Evolutionary conservation across 2,797 vertebrate genomes (phyloP), one percentile per base, ranked within the genome.

Genomic region (Glyptemys insculpta): DNA sequence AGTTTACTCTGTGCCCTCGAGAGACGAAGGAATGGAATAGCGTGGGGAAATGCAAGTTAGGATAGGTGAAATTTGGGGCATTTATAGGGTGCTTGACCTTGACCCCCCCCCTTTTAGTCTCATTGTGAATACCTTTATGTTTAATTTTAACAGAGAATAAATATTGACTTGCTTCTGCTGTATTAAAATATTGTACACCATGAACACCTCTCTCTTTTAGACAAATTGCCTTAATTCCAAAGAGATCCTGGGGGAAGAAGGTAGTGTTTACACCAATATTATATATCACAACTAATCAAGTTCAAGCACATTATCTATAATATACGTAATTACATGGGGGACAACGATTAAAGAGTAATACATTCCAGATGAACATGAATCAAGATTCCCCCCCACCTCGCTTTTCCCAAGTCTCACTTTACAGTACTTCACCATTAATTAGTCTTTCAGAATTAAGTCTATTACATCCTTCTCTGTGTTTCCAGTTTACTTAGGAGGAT

Each of bases 311-410:
- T 95, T 97, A 97, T 96, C 96, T 96, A 83, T 96, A 97, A 96
- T 97, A 89, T 85, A 97, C 97, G 92, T 97, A 37, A 87, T 97
- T 98, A 97, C 96, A 90, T 16, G 68, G 93, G 95, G 93, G 97
- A 93, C 9, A 97, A 94, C 85, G 79, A 98, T 97, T 96, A 97
- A 94, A 98, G 96, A 96, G 84, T 95, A 97, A 95, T 92, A 68
- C 85, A 89, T 97, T 97, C 85, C 49, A 93, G 94, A 80, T 49
- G 72, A 97, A 87, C 90, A 37, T 95, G 95, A 96, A 96, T 98
- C 92, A 95, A 95, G 92, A 41, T 87, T 84, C 94, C 80, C 54
- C 84, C 83, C 34, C 47, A 9, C n/a, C n/a, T 37, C 50, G 15
- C 50, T 84, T 68, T 97, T 68, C 86, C 59, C 79, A 34, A 90